Conservation (phyloP, 2,888 invertebrate species). For the Eupithecia insigniata region DNA sequence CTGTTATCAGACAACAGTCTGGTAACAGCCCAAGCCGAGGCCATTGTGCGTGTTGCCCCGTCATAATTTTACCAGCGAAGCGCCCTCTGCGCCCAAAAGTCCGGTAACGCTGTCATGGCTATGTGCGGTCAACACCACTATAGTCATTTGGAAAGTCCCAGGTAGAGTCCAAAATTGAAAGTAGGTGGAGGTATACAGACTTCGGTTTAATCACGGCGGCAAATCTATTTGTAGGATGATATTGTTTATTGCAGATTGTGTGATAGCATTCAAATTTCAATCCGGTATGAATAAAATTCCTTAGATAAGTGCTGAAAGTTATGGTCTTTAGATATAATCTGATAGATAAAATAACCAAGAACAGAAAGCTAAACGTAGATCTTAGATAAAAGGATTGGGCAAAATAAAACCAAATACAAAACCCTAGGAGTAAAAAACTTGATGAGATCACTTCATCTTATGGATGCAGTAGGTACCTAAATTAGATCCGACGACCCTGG, state of each 20-base stretch:
- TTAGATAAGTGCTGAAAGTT: constrained; percentile 21
- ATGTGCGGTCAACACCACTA: too few species aligned
- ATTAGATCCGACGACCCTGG: too few species aligned
- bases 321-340: background rate
- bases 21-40: too few species aligned
- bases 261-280: constrained; percentile 58
- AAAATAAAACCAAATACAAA: background rate
- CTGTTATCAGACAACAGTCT: too few species aligned
- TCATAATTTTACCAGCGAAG: too few species aligned
- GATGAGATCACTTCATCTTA: background rate
- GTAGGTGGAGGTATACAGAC: background rate
- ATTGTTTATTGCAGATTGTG: constrained; percentile 58
- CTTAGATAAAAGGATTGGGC: background rate
- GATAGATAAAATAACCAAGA: background rate
- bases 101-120: too few species aligned
- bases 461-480: too few species aligned
- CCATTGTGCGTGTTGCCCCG: too few species aligned
- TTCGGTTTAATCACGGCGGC: constrained; percentile 40
- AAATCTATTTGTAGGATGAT: constrained; percentile 44
- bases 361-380: background rate
- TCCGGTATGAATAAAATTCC: constrained; percentile 37
- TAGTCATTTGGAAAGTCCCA: too few species aligned
- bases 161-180: too few species aligned
- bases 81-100: too few species aligned
- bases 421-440: background rate